A percentile compares a stretch with the other conserved stretches of the same genome.
Conservation (phyloP, 2,888 invertebrate species). For the Hedya salicella region DNA sequence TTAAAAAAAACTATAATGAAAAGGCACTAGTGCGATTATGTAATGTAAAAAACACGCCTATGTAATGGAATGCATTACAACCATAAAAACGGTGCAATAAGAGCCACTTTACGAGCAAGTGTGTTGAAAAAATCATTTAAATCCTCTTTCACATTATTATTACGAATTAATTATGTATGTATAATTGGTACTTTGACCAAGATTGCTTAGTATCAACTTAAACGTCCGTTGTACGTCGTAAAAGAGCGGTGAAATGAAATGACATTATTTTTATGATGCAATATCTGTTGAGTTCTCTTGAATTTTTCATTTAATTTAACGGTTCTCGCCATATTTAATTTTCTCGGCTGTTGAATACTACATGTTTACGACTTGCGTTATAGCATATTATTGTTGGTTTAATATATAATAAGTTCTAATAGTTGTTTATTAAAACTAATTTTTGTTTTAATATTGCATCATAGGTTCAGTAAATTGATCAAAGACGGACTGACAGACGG, state of each 20-base stretch:
- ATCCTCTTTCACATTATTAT: neutral
- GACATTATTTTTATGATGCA: constrained; percentile 31
- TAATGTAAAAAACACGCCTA: too few species aligned
- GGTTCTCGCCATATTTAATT: constrained; percentile 13
- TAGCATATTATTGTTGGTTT: neutral
- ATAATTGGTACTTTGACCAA: constrained; percentile 3
- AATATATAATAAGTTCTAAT: too few species aligned
- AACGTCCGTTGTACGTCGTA: constrained; percentile 29
- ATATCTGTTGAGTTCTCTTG: constrained; percentile 18
- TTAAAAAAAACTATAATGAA: too few species aligned
- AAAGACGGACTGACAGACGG: neutral
- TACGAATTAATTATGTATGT: neutral
- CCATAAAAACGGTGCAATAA: too few species aligned
- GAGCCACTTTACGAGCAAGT: too few species aligned
- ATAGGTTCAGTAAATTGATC: neutral
- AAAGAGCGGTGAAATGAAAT: constrained; percentile 32
- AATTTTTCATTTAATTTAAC: constrained; percentile 24
- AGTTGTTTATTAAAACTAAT: neutral
- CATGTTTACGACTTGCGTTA: neutral
- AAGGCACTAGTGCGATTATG: too few species aligned
- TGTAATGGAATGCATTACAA: too few species aligned
- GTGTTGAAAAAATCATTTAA: too few species aligned
- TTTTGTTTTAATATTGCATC: neutral
- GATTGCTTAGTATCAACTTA: constrained; percentile 17
- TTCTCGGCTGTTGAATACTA: neutral